These are phyloP conservation scores for Gobius niger DNA, from an alignment of 2,113 vertebrate genomes.

Conservation along the genomic window DNA sequence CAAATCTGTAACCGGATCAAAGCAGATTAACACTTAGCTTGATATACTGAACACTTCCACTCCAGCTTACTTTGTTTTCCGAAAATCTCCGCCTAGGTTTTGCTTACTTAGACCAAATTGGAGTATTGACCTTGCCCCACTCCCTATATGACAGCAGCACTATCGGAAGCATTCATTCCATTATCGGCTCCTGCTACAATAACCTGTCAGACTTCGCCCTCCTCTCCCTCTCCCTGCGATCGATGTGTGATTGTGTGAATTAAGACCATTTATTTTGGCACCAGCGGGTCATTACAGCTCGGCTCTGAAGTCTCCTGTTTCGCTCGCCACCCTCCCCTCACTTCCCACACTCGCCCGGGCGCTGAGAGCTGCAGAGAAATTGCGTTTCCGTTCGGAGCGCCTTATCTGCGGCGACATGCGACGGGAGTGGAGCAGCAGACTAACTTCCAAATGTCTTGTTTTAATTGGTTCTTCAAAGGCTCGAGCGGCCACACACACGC, in stretches of 20 bases:
- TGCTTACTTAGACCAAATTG: neutral
- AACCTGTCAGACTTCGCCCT: neutral
- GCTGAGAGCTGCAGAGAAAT: conserved; percentile 54
- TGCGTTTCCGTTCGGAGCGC: conserved; percentile 42
- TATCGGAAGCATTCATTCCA: conserved; percentile 2
- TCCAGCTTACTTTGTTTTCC: neutral
- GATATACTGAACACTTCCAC: neutral
- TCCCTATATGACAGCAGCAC: conserved; percentile 1
- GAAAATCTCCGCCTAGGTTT: neutral
- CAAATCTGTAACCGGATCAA: no score
- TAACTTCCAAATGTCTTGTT: conserved; percentile 62
- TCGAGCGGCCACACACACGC: conserved; percentile 42
- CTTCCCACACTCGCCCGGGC: conserved; percentile 20
- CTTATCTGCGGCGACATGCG: conserved; percentile 60
- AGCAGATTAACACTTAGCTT: no score
- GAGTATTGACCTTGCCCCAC: neutral
- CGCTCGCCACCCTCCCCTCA: neutral
- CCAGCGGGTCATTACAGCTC: conserved; percentile 1
- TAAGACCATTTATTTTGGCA: conserved; percentile 10
- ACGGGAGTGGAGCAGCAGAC: conserved; percentile 48
- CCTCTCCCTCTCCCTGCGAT: neutral
- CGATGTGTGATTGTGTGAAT: conserved; percentile 11
- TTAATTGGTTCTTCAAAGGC: conserved; percentile 69
- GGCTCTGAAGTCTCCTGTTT: neutral
- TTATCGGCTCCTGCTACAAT: neutral